These are phyloP conservation scores for Griposia aprilina DNA, from an alignment of 2,888 invertebrate species.

Conservation along the genomic window DNA sequence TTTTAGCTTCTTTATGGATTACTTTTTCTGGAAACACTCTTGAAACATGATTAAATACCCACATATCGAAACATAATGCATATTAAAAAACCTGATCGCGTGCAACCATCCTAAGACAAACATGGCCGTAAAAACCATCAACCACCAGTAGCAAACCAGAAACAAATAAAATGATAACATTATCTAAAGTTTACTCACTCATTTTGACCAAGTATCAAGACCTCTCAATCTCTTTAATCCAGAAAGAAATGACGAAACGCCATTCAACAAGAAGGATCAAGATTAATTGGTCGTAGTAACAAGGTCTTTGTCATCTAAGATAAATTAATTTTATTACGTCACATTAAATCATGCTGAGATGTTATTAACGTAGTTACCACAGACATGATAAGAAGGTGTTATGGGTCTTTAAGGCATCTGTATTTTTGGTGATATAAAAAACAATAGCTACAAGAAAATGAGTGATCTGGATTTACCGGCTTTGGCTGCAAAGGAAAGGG, in stretches of 20 bases:
- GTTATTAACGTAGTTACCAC: constrained; percentile 40
- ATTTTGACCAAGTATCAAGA: constrained; percentile 32
- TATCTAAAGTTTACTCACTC: constrained; percentile 42
- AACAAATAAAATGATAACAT: constrained; percentile 43
- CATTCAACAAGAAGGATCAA: constrained; percentile 44
- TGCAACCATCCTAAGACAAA: constrained; percentile 9
- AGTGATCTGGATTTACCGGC: constrained; percentile 73
- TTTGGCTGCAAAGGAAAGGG: constrained; percentile 62
- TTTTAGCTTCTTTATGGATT: background rate
- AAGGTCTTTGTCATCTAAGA: constrained; percentile 55
- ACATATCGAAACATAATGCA: background rate
- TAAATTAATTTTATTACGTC: constrained; percentile 61
- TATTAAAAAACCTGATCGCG: background rate
- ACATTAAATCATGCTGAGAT: constrained; percentile 42
- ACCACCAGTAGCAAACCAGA: constrained; percentile 35
- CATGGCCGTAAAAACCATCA: constrained; percentile 6
- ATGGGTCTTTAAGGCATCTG: constrained; percentile 19
- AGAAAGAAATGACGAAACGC: constrained; percentile 1
- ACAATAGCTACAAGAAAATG: constrained; percentile 62
- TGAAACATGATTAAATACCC: background rate
- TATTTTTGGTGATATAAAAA: constrained; percentile 23
- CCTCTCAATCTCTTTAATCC: background rate
- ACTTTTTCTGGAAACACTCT: background rate
- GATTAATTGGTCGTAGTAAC: constrained; percentile 55
- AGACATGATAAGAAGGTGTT: constrained; percentile 58